Evolutionary conservation across 2,113 vertebrate genomes (phyloP).

Genomic region (Hippolais icterina): DNA sequence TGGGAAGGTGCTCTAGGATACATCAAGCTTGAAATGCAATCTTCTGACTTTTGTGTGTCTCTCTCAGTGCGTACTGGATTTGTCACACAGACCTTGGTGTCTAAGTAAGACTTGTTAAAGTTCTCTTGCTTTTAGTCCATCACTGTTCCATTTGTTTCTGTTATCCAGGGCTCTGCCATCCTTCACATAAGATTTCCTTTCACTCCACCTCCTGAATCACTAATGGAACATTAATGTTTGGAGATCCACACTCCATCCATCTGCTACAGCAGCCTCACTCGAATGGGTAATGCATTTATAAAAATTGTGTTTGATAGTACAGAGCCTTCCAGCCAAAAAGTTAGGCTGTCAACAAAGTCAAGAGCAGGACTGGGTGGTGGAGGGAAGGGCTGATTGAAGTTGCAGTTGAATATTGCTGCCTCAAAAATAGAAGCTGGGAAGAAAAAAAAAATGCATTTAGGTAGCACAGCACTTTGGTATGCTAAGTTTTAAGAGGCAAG

Average conservation of each 20-base stretch:
- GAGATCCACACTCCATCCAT: slow-evolving; percentile 53
- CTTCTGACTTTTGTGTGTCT: slow-evolving; percentile 63
- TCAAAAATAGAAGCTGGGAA: slow-evolving; percentile 35
- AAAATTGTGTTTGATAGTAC: slow-evolving; percentile 60
- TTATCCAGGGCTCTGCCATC: slow-evolving; percentile 56
- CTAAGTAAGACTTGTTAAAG: slow-evolving; percentile 70
- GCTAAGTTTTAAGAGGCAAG: slow-evolving; percentile 59
- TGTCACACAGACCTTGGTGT: slow-evolving; percentile 71
- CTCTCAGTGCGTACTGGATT: slow-evolving; percentile 62
- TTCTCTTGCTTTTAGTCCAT: slow-evolving; percentile 69
- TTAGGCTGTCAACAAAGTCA: slow-evolving; percentile 52
- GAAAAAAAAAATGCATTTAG: not conserved
- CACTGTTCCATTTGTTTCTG: slow-evolving; percentile 72
- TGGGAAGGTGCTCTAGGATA: slow-evolving; percentile 41
- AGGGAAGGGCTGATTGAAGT: slow-evolving; percentile 54
- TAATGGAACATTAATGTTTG: slow-evolving; percentile 61
- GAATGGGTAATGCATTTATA: slow-evolving; percentile 67
- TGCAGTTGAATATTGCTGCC: slow-evolving; percentile 48
- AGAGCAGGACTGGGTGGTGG: slow-evolving; percentile 40
- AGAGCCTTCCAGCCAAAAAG: slow-evolving; percentile 70
- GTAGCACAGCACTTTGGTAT: slow-evolving; percentile 76
- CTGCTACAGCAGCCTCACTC: slow-evolving; percentile 63
- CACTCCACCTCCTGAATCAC: slow-evolving; percentile 66
- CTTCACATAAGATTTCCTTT: slow-evolving; percentile 64
- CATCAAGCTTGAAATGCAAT: slow-evolving; percentile 65